phyloP scores from a whole-genome alignment of 2,888 invertebrate species.

The Tinea semifulvella region DNA sequence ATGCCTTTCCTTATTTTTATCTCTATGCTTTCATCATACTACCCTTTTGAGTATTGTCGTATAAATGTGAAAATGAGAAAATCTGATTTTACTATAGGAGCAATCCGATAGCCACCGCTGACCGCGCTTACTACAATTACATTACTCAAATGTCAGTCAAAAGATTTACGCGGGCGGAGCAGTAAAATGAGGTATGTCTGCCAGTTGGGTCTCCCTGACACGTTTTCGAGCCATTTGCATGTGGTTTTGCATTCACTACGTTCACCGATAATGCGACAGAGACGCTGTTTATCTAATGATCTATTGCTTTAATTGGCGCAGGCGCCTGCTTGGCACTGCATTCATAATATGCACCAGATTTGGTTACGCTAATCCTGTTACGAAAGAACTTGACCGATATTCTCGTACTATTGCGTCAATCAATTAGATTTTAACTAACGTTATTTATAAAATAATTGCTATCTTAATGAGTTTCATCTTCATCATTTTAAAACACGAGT shows the following conservation, averaged over 20 bases:
- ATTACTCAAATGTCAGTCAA: slow-evolving; percentile 12
- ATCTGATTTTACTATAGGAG: slow-evolving; percentile 1
- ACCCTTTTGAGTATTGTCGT: too few species aligned
- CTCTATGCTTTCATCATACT: too few species aligned
- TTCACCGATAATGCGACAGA: slow-evolving; percentile 21
- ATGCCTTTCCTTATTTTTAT: too few species aligned
- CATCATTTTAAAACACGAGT: too few species aligned
- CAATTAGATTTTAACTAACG: too few species aligned
- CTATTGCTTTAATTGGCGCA: slow-evolving; percentile 37
- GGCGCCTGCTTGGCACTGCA: slow-evolving; percentile 23
- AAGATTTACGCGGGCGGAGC: slow-evolving; percentile 13
- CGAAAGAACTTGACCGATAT: slow-evolving; percentile 10
- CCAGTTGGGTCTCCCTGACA: slow-evolving; percentile 34
- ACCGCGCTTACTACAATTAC: slow-evolving; percentile 12
- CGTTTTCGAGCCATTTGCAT: slow-evolving; percentile 33
- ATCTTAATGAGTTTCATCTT: too few species aligned
- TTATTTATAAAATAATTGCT: too few species aligned
- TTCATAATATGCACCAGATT: slow-evolving; percentile 5
- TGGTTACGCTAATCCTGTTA: neutral
- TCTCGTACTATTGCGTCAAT: too few species aligned
- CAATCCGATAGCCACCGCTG: slow-evolving; percentile 3
- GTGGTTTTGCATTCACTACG: slow-evolving; percentile 28
- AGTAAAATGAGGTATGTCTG: slow-evolving; percentile 12
- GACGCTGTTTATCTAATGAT: slow-evolving; percentile 31
- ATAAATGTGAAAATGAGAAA: slow-evolving; percentile 11